phyloP scores from a whole-genome alignment of 2,113 vertebrate species.

The Coptodon bakossiorum region DNA sequence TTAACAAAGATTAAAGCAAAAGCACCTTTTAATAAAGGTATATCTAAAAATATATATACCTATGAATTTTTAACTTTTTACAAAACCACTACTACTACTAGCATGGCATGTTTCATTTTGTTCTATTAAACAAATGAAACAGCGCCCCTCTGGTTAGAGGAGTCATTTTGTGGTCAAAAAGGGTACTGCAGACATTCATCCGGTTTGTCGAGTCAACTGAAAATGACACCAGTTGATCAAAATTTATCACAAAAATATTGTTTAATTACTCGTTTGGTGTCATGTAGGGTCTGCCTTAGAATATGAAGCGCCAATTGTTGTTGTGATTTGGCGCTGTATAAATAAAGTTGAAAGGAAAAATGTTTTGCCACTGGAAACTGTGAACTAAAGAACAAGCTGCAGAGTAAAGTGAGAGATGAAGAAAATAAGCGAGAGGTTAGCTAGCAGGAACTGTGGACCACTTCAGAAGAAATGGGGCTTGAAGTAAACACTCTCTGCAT shows the following conservation, averaged over 20 bases:
- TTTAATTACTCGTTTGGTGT: not conserved
- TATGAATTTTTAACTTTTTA: not conserved
- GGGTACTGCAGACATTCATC: not conserved
- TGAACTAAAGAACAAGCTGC: not conserved
- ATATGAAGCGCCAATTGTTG: accelerated
- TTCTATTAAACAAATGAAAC: not conserved
- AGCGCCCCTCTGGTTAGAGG: not conserved
- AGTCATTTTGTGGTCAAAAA: not conserved
- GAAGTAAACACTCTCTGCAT: not conserved
- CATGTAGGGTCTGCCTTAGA: not conserved
- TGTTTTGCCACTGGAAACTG: not conserved
- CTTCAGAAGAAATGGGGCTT: not conserved
- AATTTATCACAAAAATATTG: not conserved
- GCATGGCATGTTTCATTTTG: not conserved
- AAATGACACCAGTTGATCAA: not conserved
- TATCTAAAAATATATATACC: not conserved
- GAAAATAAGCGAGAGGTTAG: not conserved
- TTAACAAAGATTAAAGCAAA: too few species aligned
- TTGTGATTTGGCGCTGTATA: not conserved
- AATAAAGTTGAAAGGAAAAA: not conserved
- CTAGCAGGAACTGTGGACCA: not conserved
- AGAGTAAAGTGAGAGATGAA: not conserved
- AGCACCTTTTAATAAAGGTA: too few species aligned
- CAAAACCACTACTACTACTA: not conserved
- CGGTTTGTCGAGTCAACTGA: not conserved